Evolutionary conservation across 1,140 invertebrate species (phyloP).

Genomic region (Zaprionus nigranus): DNA sequence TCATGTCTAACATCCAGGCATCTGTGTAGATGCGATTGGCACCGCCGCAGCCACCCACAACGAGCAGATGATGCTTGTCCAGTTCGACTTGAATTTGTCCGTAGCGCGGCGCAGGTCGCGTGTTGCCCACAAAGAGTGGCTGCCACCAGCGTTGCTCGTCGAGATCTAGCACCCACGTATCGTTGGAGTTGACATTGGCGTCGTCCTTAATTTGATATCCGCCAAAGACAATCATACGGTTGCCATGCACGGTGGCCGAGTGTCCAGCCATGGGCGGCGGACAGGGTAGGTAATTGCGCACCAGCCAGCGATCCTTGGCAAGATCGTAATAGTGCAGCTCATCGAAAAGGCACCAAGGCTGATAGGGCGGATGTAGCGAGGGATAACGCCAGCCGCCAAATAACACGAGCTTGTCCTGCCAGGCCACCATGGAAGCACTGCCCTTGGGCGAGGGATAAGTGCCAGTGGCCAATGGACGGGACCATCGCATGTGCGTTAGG

Average conservation of each 20-base stretch:
- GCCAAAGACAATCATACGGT: conserved; percentile 96
- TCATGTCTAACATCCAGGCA: conserved; percentile 88
- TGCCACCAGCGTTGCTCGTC: conserved; percentile 91
- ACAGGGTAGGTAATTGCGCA: conserved; percentile 87
- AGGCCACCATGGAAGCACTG: conserved; percentile 94
- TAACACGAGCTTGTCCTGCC: conserved; percentile 93
- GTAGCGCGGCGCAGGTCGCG: conserved; percentile 92
- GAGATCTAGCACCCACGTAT: conserved; percentile 95
- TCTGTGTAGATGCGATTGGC: conserved; percentile 87
- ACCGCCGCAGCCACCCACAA: conserved; percentile 89
- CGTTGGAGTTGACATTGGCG: conserved; percentile 90
- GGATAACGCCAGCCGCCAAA: conserved; percentile 99
- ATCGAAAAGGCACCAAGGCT: conserved; percentile 95
- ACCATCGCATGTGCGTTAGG: conserved; percentile 93
- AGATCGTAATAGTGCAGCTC: conserved; percentile 97
- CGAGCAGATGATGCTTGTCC: conserved; percentile 89
- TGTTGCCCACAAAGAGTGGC: conserved; percentile 87
- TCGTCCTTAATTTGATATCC: conserved; percentile 87
- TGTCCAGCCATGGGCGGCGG: conserved; percentile 95
- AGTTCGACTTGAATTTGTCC: conserved; percentile 94
- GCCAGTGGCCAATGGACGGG: conserved; percentile 91
- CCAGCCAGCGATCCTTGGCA: conserved; percentile 92
- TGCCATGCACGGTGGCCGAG: conserved; percentile 94
- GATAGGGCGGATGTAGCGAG: conserved; percentile 94
- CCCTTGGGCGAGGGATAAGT: conserved; percentile 98